A percentile compares a stretch with the other conserved stretches of the same genome.
Conservation (phyloP, 2,113 vertebrate genomes). For the Rhodinocichla rosea region DNA sequence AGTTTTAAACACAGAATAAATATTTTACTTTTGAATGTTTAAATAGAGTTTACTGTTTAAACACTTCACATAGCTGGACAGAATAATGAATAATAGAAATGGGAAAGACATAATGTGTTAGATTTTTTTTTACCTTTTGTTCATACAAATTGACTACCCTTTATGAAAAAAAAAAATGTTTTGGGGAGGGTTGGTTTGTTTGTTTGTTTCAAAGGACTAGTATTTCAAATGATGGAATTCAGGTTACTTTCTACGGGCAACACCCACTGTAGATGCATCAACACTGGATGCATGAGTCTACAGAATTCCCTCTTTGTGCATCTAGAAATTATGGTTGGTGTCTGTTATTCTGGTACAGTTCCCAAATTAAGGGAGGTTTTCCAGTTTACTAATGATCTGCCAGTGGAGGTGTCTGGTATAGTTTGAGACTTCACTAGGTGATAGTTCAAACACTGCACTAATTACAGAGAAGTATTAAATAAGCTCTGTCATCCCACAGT, state of each 20-base stretch:
- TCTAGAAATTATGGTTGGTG: neutral
- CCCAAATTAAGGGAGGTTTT: neutral
- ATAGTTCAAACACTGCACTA: neutral
- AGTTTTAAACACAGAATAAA: neutral
- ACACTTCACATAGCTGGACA: neutral
- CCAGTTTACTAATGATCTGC: neutral
- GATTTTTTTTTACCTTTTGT: neutral
- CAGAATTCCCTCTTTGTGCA: neutral
- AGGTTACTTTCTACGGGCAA: neutral
- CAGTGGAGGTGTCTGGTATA: neutral
- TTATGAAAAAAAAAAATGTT: neutral
- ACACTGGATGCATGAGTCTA: neutral
- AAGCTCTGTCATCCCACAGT: neutral
- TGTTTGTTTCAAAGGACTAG: neutral
- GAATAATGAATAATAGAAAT: neutral
- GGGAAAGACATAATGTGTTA: neutral
- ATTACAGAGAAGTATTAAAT: neutral
- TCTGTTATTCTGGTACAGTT: neutral
- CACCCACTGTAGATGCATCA: neutral
- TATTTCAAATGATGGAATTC: neutral
- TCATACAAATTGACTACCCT: neutral
- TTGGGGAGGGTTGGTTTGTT: neutral
- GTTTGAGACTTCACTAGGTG: neutral
- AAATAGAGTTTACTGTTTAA: neutral
- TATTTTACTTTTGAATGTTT: neutral